A percentile compares a stretch with the other conserved stretches of the same genome.
phyloP scores from a whole-genome alignment of 2,888 invertebrate species.

The Tineola bisselliella region DNA sequence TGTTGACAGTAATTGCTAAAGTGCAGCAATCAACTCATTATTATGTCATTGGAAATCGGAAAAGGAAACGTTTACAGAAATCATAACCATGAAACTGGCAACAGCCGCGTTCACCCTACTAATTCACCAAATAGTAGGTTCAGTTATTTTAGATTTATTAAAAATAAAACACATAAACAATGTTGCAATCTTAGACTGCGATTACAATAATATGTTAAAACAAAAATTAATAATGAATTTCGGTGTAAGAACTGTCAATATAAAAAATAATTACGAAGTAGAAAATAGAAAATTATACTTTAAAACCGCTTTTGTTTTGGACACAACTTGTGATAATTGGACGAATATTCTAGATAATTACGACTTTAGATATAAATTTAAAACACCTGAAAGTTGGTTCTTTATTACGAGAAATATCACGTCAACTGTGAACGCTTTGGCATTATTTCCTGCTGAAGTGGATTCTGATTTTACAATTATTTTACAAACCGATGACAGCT shows the following conservation, averaged over 20 bases:
- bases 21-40: neutral
- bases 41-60: neutral
- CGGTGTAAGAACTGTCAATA: constrained; percentile 24
- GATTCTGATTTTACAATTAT: constrained; percentile 55
- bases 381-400: constrained; percentile 43
- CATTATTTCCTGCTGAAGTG: constrained; percentile 42
- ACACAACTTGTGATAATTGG: constrained; percentile 41
- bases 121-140: neutral
- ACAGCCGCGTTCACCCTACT: neutral
- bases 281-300: neutral
- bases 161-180: constrained; percentile 35
- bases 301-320: constrained; percentile 36
- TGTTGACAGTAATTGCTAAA: neutral
- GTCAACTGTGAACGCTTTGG: constrained; percentile 29
- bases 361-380: constrained; percentile 22
- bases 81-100: no score
- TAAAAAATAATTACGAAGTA: constrained; percentile 17
- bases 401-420: constrained; percentile 26
- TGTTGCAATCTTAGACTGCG: constrained; percentile 22
- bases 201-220: constrained; percentile 17
- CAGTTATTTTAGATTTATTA: constrained; percentile 27
- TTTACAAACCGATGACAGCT: constrained; percentile 20
- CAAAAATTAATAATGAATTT: constrained; percentile 30
- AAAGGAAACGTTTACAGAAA: no score
- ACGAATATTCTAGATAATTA: constrained; percentile 22